Evolutionary conservation across 2,797 vertebrate genomes (phyloP), one percentile per base, ranked within the genome.

Genomic region (Prionace glauca): DNA sequence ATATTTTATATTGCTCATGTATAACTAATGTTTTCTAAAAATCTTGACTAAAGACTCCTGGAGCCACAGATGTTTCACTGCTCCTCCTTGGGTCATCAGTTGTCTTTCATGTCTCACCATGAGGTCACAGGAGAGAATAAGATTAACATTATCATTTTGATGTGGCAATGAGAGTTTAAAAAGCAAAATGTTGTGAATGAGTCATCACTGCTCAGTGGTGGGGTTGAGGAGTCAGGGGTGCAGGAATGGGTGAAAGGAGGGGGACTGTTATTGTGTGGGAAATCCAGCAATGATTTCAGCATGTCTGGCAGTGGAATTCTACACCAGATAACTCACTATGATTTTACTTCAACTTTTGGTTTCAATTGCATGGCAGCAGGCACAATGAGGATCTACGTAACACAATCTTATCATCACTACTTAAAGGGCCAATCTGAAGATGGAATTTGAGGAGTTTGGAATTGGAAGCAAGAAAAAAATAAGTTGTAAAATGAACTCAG

Each of bases 21-120:
- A 84, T 45, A 84, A 84, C 81, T 84, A 84, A 84, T 84, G 36
- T 84, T 84, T 84, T 79, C 45, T 9, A 45, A 79, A 84, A 84
- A 45, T 45, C 20, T 1, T 84, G 81, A 84, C 41, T 24, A 22
- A 45, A 41, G 81, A 84, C 20, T 84, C 20, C 20, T 45, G 81
- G 18, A 84, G 36, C 36, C 36, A 41, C 41, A 45, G 18, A 45
- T 10, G 36, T 45, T 84, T 84, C 45, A 84, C 22, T 45, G 81
- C 41, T 84, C 81, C 20, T 84, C 41, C 41, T 84, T 84, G 81
- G 20, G 81, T 24, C 36, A 84, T 84, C n/a, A 84, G 79, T 45
- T 84, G 36, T 84, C 36, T 41, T 84, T 84, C 36, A 45, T 24
- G 8, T 84, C 45, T 84, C 81, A 45, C 81, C 20, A 84, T 45